phyloP scores from a whole-genome alignment of 2,888 invertebrate species.

The Lasiommata megera region DNA sequence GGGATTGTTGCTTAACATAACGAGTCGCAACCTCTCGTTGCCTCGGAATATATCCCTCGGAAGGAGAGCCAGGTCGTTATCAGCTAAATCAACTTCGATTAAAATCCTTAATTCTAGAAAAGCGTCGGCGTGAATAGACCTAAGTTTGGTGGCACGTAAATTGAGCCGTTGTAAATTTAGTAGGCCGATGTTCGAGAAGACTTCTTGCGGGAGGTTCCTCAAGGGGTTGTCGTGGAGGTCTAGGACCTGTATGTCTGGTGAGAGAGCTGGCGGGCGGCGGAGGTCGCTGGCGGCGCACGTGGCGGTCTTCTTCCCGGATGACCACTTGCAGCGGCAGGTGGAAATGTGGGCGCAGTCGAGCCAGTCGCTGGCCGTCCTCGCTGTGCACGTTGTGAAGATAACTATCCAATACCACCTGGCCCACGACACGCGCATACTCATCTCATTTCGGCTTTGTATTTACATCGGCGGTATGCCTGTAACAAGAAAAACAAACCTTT shows the following conservation, averaged over 20 bases:
- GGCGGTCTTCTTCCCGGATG: slow-evolving; percentile 94
- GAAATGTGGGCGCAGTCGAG: slow-evolving; percentile 92
- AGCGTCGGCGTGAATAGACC: slow-evolving; percentile 90
- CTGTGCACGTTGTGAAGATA: slow-evolving; percentile 74
- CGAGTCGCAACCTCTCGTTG: slow-evolving; percentile 89
- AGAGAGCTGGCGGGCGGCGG: slow-evolving; percentile 86
- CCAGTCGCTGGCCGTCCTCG: slow-evolving; percentile 86
- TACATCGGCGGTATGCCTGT: slow-evolving; percentile 76
- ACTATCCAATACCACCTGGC: slow-evolving; percentile 79
- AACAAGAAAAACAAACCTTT: slow-evolving; percentile 53
- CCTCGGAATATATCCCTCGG: slow-evolving; percentile 91
- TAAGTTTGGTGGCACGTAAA: slow-evolving; percentile 87
- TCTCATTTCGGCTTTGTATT: slow-evolving; percentile 77
- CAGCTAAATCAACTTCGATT: slow-evolving; percentile 92
- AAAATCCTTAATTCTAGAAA: slow-evolving; percentile 92
- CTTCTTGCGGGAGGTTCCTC: slow-evolving; percentile 87
- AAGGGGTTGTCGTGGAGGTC: slow-evolving; percentile 92
- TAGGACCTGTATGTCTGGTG: slow-evolving; percentile 84
- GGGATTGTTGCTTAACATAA: slow-evolving; percentile 92
- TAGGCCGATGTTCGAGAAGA: slow-evolving; percentile 89
- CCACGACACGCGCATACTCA: slow-evolving; percentile 81
- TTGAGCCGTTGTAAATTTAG: slow-evolving; percentile 92
- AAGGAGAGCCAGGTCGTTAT: slow-evolving; percentile 88
- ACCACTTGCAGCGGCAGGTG: slow-evolving; percentile 95
- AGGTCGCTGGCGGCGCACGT: slow-evolving; percentile 91